Base-by-base conservation (phyloP, 2,113 vertebrate species). In the Nycticebus coucang region DNA sequence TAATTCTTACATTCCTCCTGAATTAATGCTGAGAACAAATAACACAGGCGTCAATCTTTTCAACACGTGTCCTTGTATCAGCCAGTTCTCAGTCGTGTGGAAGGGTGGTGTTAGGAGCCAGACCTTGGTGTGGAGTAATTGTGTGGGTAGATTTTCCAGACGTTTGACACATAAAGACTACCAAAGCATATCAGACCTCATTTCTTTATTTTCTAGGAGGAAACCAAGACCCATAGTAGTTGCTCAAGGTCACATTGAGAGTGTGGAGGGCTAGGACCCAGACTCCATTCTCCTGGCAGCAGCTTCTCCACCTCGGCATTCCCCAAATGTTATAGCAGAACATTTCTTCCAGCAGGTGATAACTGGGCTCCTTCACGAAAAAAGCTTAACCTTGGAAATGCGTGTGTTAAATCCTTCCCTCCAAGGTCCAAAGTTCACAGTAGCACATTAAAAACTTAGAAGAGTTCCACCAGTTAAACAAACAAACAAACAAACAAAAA, bases 181-280 rank as follows among this genome's bases (percentile, higher is more conserved):
- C 64, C 33, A 19, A 11, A 84, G 87, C 15, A 57, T 37, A 62
- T 91, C 57, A 82, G 91, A 96, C 6, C 9, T 5, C 66, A 72
- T 91, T 86, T 88, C 62, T 28, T 94, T 71, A 59, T 87, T 94
- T 97, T 84, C n/a, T 50, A 87, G 60, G 62, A 41, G 41, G 72
- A 89, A 95, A 80, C 7, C 0, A 1, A 87, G 55, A 41, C 6
- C 30, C 0, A 8, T 12, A 77, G 71, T 53, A 60, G 60, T 85
- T 69, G 89, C 79, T 59, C 71, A 81, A 89, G n/a, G 75, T 84
- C 87, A 77, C 77, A 55, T 0, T 45, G 69, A 41, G 13, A 71
- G 3, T 14, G 21, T 18, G 22, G 28, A 82, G 4, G 19, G 21
- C 71, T 53, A 45, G 79, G 33, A 57, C 64, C 17, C 24, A 75